phyloP scores from a whole-genome alignment of 2,797 vertebrate species.

The Mormyrus hasselquistii region DNA sequence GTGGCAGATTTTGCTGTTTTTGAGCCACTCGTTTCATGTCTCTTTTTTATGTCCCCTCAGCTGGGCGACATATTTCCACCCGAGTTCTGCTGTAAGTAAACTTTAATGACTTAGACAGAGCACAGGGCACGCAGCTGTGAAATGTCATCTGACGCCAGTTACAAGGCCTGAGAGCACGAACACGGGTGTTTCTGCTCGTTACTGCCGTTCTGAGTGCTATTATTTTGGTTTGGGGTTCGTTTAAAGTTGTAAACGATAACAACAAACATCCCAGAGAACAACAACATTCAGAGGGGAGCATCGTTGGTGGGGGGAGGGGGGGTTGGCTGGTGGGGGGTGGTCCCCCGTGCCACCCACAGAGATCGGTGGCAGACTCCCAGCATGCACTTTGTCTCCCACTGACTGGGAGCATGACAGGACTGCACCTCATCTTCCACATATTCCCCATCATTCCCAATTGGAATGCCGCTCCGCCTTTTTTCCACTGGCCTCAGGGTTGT shows the following conservation, averaged over 20 bases:
- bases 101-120: conserved; percentile 39
- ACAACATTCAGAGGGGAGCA: conserved; percentile 2
- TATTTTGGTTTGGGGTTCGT: conserved; percentile 49
- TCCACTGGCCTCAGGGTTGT: neutral
- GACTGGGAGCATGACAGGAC: neutral
- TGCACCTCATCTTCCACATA: neutral
- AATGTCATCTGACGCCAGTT: conserved; percentile 43
- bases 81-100: conserved; percentile 32
- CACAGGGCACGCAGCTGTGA: conserved; percentile 36
- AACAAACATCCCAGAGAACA: conserved; percentile 33
- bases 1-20: conserved; percentile 15
- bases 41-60: conserved; percentile 34
- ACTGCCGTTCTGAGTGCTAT: conserved; percentile 35
- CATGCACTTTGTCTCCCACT: conserved; percentile 28
- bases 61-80: conserved; percentile 37
- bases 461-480: no score
- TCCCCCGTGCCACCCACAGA: conserved; percentile 43
- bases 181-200: conserved; percentile 37
- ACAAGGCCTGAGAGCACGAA: conserved; percentile 36
- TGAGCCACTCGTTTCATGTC: neutral
- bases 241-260: conserved; percentile 37
- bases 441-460: neutral
- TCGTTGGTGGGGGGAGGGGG: conserved; percentile 10
- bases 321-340: conserved; percentile 1
- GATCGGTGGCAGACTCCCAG: conserved; percentile 33